A percentile compares a stretch with the other conserved stretches of the same genome.
phyloP scores from a whole-genome alignment of 2,113 vertebrate species.

The Zosterops lateralis region DNA sequence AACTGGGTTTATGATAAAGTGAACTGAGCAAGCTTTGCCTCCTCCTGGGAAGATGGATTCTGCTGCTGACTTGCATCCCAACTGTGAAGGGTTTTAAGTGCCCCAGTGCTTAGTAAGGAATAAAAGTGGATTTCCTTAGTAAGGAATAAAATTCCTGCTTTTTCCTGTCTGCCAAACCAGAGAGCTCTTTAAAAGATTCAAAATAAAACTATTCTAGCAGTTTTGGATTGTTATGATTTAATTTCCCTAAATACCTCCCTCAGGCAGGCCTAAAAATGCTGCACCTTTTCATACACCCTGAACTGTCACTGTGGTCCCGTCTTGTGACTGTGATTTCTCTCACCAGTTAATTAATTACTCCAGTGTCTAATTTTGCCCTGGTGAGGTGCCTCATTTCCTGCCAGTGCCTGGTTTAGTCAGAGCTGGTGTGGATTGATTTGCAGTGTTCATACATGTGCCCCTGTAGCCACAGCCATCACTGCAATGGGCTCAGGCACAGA shows the following conservation, averaged over 20 bases:
- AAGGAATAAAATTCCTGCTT: not conserved
- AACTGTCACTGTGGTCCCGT: not conserved
- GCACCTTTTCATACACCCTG: not conserved
- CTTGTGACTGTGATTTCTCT: not conserved
- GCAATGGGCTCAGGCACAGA: no score
- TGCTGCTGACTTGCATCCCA: not conserved
- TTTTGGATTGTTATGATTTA: not conserved
- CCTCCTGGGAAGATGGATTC: not conserved
- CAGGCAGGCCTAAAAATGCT: not conserved
- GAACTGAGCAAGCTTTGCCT: not conserved
- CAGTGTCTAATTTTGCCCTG: accelerated
- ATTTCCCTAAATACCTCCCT: not conserved
- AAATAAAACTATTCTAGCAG: not conserved
- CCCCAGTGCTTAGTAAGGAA: not conserved
- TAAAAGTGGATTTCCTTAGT: not conserved
- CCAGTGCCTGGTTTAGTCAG: not conserved
- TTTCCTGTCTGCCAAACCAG: not conserved
- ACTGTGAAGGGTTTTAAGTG: accelerated
- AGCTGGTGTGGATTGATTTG: accelerated
- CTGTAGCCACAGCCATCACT: not conserved
- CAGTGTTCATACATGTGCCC: accelerated
- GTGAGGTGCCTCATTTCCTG: not conserved
- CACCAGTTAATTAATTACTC: not conserved
- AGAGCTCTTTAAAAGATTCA: not conserved
- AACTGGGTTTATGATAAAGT: not conserved